Evolutionary conservation across 2,888 invertebrate species (phyloP), one percentile per base, ranked within the genome.

Genomic region (Digitonthophagus gazella): DNA sequence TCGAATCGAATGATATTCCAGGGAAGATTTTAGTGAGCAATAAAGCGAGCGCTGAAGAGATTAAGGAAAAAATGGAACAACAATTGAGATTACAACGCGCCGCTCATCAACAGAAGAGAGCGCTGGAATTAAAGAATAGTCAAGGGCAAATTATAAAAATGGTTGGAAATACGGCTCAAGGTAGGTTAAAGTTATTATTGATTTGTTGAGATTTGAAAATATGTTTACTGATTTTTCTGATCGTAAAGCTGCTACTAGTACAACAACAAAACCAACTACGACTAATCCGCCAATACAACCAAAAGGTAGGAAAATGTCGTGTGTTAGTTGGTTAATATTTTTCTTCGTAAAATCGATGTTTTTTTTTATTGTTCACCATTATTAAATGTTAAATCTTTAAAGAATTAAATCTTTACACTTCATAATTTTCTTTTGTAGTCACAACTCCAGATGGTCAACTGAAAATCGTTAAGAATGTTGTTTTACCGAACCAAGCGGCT

Each of bases 61-160:
- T 92, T 71, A 93, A 93, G 81, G 95, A 96, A 76, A 95, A 95
- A 82, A 91, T 96, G 91, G 96, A 97, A 78, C 93, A 94, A 73
- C 95, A 96, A 79, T 83, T 97, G 73, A 90, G 94, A 69, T 86
- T 95, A 76, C 97, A 97, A 80, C 84, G 96, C 71, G 92, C 93
- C 16, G 95, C 93, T 0, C 93, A 95, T 83, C 94, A 95, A 78
- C 96, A 96, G 78, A 96, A 95, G 81, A 86, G 94, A 65, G 90
- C 90, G 0, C 77, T 90, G 54, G 92, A 92, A 78, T 81, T 88
- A 76, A 83, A 83, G 73, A 81, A 78, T 72, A 73, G 80, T 2
- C 78, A 78, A 19, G 84, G 84, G n/a, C 84, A 85, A 70, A 78
- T 87, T 63, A 82, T 87, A 68, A 87, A 87, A 79, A 84, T 87